phyloP scores from a whole-genome alignment of 2,888 invertebrate genomes.

The Xylota segnis region DNA sequence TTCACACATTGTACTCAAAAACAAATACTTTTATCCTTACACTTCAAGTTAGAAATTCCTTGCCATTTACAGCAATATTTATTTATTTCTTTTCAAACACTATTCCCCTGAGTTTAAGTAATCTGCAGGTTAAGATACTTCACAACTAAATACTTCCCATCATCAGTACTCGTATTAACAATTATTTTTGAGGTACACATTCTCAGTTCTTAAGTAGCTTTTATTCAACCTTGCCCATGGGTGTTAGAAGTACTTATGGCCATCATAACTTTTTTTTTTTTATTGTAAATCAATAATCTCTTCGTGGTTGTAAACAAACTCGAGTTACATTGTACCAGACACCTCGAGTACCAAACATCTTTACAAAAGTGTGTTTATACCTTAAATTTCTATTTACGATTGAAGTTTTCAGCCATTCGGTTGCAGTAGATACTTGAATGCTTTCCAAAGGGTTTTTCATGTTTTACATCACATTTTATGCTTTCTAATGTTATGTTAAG shows the following conservation, averaged over 20 bases:
- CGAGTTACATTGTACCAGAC: neutral
- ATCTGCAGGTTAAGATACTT: too few species aligned
- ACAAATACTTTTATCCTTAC: too few species aligned
- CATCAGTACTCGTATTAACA: too few species aligned
- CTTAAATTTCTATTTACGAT: conserved; percentile 14
- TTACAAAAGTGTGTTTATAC: conserved; percentile 20
- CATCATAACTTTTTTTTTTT: neutral
- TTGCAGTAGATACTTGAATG: neutral
- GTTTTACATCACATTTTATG: neutral
- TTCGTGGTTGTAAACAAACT: neutral
- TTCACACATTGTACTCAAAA: too few species aligned
- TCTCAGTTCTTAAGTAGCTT: neutral
- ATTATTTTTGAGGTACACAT: too few species aligned
- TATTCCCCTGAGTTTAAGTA: too few species aligned
- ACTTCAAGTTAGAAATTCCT: too few species aligned
- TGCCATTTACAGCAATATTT: too few species aligned
- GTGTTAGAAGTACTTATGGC: conserved; percentile 6
- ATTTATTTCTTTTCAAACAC: too few species aligned
- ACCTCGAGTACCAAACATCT: conserved; percentile 12
- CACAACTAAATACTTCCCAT: too few species aligned
- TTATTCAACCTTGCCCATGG: neutral
- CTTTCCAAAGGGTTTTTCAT: neutral
- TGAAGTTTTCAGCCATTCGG: neutral
- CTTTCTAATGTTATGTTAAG: conserved; percentile 4
- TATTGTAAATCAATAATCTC: conserved; percentile 6